A percentile compares a stretch with the other conserved stretches of the same genome.
Conservation (phyloP, 2,113 vertebrate genomes). For the Solenodon paradoxus region DNA sequence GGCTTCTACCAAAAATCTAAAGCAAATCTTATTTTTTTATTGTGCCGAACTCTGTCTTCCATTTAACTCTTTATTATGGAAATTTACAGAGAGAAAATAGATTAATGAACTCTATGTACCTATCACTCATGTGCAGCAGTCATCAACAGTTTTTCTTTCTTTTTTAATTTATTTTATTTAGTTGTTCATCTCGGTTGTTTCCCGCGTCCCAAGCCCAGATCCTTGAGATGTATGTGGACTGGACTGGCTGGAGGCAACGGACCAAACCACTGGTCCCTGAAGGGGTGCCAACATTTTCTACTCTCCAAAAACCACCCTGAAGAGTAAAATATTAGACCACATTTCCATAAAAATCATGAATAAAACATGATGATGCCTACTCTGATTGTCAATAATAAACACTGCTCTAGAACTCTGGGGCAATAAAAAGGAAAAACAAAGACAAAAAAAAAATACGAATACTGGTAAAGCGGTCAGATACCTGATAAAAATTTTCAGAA, state of each 20-base stretch:
- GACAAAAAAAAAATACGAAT: not conserved
- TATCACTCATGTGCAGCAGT: not conserved
- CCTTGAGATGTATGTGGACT: no score
- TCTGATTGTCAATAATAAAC: not conserved
- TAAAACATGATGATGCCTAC: not conserved
- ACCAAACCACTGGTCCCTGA: no score
- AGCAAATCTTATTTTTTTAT: not conserved
- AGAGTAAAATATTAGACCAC: not conserved
- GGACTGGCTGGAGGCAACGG: no score
- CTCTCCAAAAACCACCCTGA: not conserved
- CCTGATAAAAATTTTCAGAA: not conserved
- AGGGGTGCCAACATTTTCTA: no score
- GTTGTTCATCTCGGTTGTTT: no score
- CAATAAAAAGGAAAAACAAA: not conserved
- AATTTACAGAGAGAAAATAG: conserved; percentile 15
- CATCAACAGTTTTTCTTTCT: no score
- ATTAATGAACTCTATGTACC: not conserved
- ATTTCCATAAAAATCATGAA: not conserved
- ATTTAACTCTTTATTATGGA: not conserved
- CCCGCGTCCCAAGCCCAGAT: no score
- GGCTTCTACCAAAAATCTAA: not conserved
- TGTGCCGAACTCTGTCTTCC: not conserved
- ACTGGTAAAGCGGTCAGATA: not conserved
- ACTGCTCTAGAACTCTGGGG: not conserved
- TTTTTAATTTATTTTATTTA: no score